Evolutionary conservation across 2,113 vertebrate species (phyloP).

Genomic region (Echinops telfairi): DNA sequence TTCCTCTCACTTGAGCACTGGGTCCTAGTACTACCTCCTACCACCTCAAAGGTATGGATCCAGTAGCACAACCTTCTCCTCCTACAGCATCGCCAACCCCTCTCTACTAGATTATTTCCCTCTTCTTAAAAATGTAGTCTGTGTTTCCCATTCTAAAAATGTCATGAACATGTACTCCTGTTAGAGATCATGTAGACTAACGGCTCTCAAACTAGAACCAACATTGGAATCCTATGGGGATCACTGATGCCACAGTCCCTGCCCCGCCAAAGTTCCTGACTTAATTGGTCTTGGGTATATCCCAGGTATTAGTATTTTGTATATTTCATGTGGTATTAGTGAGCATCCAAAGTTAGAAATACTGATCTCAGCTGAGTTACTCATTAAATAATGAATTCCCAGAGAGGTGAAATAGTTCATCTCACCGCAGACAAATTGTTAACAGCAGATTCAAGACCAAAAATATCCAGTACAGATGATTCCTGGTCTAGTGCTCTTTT

Average conservation of each 20-base stretch:
- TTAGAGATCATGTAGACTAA: neutral
- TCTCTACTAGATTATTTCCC: neutral
- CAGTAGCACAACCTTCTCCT: neutral
- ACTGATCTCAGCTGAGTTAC: neutral
- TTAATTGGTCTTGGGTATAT: neutral
- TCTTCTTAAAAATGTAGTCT: neutral
- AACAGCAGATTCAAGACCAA: neutral
- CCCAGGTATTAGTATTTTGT: neutral
- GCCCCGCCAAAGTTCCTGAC: neutral
- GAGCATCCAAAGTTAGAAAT: neutral
- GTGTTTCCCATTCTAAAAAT: neutral
- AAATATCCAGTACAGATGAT: neutral
- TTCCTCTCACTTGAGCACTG: neutral
- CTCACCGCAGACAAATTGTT: neutral
- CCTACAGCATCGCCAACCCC: neutral
- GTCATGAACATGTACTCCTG: neutral
- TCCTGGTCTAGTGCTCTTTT: slow-evolving; percentile 21
- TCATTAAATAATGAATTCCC: neutral
- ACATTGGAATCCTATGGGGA: slow-evolving; percentile 17
- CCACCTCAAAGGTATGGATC: neutral
- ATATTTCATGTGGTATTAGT: neutral
- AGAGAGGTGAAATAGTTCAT: neutral
- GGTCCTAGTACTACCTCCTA: neutral
- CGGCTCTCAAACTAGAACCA: slow-evolving; percentile 28
- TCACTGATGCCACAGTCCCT: neutral